Evolutionary conservation across 92 coral and sea anemone species (phyloP).

Genomic region (Palythoa grandiflora): DNA sequence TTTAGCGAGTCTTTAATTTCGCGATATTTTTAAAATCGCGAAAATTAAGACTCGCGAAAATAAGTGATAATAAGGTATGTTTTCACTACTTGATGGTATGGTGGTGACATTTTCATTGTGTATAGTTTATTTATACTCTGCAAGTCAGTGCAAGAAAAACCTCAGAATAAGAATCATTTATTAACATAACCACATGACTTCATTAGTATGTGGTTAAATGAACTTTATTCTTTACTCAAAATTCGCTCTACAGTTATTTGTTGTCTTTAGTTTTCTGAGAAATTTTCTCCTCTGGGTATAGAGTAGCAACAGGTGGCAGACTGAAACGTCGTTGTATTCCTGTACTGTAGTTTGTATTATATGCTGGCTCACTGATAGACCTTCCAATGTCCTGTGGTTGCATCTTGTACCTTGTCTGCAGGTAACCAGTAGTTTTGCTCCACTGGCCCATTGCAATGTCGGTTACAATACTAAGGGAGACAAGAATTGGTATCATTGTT

Average conservation of each 20-base stretch:
- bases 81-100: too few relatives aligned
- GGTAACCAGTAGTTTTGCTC: constrained; percentile 3
- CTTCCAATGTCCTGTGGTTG: constrained; percentile 31
- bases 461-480: constrained; percentile 12
- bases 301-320: constrained; percentile 91
- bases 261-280: neutral
- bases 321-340: constrained; percentile 51
- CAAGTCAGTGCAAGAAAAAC: too few relatives aligned
- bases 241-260: neutral
- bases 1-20: too few relatives aligned
- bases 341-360: constrained; percentile 15
- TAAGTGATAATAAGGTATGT: too few relatives aligned
- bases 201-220: neutral
- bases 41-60: too few relatives aligned
- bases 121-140: too few relatives aligned
- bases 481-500: neutral
- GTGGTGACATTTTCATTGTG: too few relatives aligned
- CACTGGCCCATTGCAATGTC: constrained; percentile 46
- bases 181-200: neutral
- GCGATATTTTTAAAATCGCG: too few relatives aligned
- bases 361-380: constrained; percentile 70
- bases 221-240: neutral
- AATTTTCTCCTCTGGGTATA: constrained; percentile 76
- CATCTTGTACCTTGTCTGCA: constrained; percentile 6
- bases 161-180: too few relatives aligned